Evolutionary conservation across 2,113 vertebrate species (phyloP), one percentile per base, ranked within the genome.

Genomic region (Antennarius striatus): DNA sequence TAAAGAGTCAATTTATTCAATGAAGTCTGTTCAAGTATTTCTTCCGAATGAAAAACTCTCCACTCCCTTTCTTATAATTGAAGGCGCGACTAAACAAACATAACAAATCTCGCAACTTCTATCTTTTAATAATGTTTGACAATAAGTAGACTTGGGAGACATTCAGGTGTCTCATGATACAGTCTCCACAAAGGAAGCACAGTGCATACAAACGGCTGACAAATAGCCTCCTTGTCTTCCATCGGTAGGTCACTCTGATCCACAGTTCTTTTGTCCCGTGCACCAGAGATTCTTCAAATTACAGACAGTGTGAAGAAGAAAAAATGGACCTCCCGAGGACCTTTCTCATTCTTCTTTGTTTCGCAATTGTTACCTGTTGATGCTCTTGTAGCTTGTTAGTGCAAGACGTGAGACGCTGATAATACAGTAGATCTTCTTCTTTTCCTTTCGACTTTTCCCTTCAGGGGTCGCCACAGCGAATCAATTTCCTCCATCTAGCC

Each of bases 291-390:
- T 73, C 63, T 48, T 9, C 57, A 72, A 72, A 69, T 70, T 56
- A 56, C 40, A 70, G 62, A 57, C 36, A n/a, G 43, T 29, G 32
- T 53, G 56, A 75, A 53, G 53, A 56, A 43, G 40, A 74, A 63
- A 59, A 75, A 69, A 55, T 12, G 30, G 73, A 71, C 56, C 57
- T 70, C 68, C 50, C 47, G 36, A 58, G 64, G 61, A 73, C 60
- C 56, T 77, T 76, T 75, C 43, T 71, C 51, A 49, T 40, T 62
- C 52, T 56, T 7, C 17, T 71, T 63, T 75, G 43, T 63, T 77
- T 56, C 17, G 28, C 5, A 40, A 54, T 77, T 60, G 65, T 69
- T 73, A 66, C 61, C 54, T 40, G 22, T 36, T 58, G 67, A 68
- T 61, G 50, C 54, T 72, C 14, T 39, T 56, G 55, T 67, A 64